These are phyloP conservation scores for Microtus ochrogaster DNA, from an alignment of 2,113 vertebrate genomes.

Conservation along the genomic window DNA sequence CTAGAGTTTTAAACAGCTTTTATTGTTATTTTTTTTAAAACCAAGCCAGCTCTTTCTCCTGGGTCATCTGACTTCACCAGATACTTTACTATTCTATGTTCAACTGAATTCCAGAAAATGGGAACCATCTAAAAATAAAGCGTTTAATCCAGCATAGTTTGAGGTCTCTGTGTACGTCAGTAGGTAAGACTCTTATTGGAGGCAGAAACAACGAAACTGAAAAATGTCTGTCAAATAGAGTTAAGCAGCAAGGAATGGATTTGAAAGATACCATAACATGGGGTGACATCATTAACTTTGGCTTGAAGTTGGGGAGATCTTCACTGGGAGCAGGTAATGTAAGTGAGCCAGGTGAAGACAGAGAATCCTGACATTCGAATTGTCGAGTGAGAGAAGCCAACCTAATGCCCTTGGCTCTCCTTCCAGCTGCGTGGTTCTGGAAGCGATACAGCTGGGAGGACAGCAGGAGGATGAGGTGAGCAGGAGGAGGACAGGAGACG, in stretches of 20 bases:
- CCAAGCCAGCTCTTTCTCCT: background rate
- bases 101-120: background rate
- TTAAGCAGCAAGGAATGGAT: background rate
- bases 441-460: background rate
- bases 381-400: background rate
- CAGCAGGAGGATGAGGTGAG: background rate
- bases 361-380: background rate
- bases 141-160: background rate
- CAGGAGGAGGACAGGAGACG: background rate
- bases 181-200: background rate
- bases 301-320: background rate
- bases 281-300: background rate
- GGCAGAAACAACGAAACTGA: background rate
- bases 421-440: background rate
- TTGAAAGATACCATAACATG: background rate
- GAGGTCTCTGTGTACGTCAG: background rate
- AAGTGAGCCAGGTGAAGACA: background rate
- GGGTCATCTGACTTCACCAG: background rate
- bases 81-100: background rate
- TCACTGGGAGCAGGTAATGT: background rate
- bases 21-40: background rate
- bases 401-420: background rate
- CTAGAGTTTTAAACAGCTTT: background rate
- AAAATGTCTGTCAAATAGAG: background rate
- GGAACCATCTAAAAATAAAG: background rate